Percentiles rank a stretch among this genome's conserved stretches.
phyloP scores from a whole-genome alignment of 2,888 invertebrate genomes.

The Allolobophora icterica region DNA sequence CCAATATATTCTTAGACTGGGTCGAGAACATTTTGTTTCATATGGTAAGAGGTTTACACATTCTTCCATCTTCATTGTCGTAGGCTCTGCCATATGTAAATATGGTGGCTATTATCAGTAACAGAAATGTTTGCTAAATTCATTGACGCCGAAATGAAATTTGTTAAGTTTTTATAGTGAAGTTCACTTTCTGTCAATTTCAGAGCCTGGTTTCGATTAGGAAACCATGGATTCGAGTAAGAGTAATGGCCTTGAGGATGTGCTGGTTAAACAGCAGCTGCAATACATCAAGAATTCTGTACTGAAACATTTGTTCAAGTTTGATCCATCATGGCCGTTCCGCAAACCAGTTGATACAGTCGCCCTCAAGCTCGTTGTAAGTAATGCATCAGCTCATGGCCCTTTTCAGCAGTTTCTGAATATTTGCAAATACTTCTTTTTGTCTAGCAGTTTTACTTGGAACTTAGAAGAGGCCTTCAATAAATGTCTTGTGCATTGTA shows the following conservation, averaged over 20 bases:
- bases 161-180: neutral
- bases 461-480: neutral
- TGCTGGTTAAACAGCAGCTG: neutral
- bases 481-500: neutral
- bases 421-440: neutral
- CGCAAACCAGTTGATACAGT: conserved; percentile 96
- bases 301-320: conserved; percentile 1
- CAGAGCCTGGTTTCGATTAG: neutral
- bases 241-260: neutral
- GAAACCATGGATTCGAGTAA: conserved; percentile 8
- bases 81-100: no score
- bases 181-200: neutral
- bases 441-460: neutral
- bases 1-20: neutral
- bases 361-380: conserved; percentile 90
- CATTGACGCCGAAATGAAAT: neutral
- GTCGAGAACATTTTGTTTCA: neutral
- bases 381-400: conserved; percentile 56
- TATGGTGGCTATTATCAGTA: neutral
- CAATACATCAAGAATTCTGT: conserved; percentile 4
- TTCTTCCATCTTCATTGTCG: no score
- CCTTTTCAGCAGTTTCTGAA: neutral
- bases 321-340: conserved; percentile 86
- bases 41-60: neutral
- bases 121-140: neutral